Evolutionary conservation across 2,797 vertebrate genomes (phyloP), one percentile per base, ranked within the genome.

Genomic region (Meriones psammophilus): DNA sequence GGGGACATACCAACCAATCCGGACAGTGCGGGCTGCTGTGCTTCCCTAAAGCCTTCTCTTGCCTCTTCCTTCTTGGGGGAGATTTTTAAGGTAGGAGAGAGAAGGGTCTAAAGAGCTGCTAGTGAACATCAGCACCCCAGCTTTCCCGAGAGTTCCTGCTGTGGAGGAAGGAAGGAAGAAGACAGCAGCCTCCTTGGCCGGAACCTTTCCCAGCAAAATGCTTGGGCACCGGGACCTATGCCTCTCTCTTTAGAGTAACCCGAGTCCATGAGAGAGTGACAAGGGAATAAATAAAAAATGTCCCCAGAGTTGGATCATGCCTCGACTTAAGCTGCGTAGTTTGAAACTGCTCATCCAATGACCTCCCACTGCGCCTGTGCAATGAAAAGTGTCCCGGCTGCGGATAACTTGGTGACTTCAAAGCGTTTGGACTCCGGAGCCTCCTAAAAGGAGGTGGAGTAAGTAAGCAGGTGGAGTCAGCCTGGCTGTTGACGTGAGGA

Each of bases 341-440:
- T 64, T 64, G 74, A 60, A 26, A 26, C 15, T 12, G 24, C 14
- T 64, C 60, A 26, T 68, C 39, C 50, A 17, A 12, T 17, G 54
- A 58, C 56, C 28, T 80, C 83, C 8, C 30, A 8, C 3, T 71
- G 9, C 14, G 28, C n/a, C 1, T 36, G 42, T 28, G 60, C 60
- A 54, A 7, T 5, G 94, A 68, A 33, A 68, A 60, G 69, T 60
- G 10, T 42, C 10, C 18, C 5, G 8, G n/a, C 33, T 9, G 36
- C 36, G 14, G 68, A 58, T 17, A 56, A 26, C 7, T 71, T 33
- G 62, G n/a, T 50, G 56, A 42, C 64, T 96, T 76, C 79, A 9
- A 88, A 76, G 58, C 5, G 14, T 89, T 93, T 94, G 68, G 39
- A 54, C 80, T 8, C 78, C 15, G 69, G 91, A 76, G 83, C n/a